These are phyloP conservation scores for Alloplasta piceator DNA, from an alignment of 2,888 invertebrate genomes.

Conservation along the genomic window DNA sequence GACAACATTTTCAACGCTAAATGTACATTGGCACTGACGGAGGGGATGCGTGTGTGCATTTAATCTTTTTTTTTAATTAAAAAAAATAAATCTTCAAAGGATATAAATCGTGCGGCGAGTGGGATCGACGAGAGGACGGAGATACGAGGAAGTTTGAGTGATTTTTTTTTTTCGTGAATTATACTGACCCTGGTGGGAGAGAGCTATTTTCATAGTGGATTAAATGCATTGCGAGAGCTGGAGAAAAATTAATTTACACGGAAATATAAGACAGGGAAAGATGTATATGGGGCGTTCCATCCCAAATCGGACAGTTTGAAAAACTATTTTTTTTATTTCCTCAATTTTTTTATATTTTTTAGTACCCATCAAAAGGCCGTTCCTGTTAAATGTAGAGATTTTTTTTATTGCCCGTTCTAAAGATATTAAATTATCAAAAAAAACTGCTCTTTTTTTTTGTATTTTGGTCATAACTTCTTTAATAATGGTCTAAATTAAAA, in stretches of 20 bases:
- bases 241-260: conserved; percentile 40
- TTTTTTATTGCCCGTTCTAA: too few species aligned
- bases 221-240: conserved; percentile 36
- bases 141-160: not conserved
- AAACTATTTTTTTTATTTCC: too few species aligned
- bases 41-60: conserved; percentile 16
- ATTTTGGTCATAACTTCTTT: too few species aligned
- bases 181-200: conserved; percentile 14
- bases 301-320: too few species aligned
- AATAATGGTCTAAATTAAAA: too few species aligned
- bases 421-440: too few species aligned
- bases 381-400: too few species aligned
- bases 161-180: not conserved
- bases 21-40: conserved; percentile 48
- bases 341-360: too few species aligned
- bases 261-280: conserved; percentile 48
- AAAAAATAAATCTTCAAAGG: not conserved
- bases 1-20: conserved; percentile 22
- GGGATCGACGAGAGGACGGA: conserved; percentile 6
- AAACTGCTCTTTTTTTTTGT: too few species aligned
- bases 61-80: not conserved
- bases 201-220: conserved; percentile 17
- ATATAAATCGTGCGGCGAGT: not conserved
- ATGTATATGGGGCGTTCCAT: too few species aligned
- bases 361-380: too few species aligned